phyloP scores from a whole-genome alignment of 2,113 vertebrate genomes.

The Turdus rufiventris region DNA sequence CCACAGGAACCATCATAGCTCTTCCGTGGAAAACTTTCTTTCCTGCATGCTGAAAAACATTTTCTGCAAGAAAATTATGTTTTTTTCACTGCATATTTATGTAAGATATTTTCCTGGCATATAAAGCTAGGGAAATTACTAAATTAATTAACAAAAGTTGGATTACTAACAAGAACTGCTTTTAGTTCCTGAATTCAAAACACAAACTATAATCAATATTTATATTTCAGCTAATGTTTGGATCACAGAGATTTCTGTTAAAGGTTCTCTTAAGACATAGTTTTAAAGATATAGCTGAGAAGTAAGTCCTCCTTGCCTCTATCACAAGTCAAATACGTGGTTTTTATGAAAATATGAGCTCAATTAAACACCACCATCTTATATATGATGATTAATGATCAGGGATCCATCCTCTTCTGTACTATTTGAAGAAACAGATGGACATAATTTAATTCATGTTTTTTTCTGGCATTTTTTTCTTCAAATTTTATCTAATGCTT shows the following conservation, averaged over 20 bases:
- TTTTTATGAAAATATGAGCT: neutral
- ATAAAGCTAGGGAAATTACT: neutral
- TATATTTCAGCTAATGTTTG: neutral
- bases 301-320: neutral
- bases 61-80: neutral
- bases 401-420: neutral
- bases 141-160: neutral
- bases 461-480: neutral
- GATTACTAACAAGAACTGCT: neutral
- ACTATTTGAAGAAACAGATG: neutral
- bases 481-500: neutral
- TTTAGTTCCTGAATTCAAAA: neutral
- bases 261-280: neutral
- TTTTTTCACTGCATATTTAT: neutral
- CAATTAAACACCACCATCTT: neutral
- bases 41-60: neutral
- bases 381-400: neutral
- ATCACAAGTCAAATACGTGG: neutral
- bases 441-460: neutral
- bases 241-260: neutral
- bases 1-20: neutral
- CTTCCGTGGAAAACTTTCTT: neutral
- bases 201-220: neutral
- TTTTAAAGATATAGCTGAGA: neutral
- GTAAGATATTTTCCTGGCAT: neutral